Evolutionary conservation across 2,888 invertebrate genomes (phyloP), one percentile per base, ranked within the genome.

Genomic region (Tinea trinotella): DNA sequence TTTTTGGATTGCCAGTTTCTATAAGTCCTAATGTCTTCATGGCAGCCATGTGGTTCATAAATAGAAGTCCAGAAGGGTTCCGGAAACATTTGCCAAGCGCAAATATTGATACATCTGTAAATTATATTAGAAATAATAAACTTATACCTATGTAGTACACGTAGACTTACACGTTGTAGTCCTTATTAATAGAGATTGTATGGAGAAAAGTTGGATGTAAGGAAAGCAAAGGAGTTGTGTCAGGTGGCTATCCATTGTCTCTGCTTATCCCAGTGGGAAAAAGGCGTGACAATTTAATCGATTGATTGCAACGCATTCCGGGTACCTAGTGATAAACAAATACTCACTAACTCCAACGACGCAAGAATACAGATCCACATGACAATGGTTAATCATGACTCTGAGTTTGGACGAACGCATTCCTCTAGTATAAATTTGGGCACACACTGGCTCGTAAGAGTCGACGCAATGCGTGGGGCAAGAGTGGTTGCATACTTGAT

Each of bases 351-450:
- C 61, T 24, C 76, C 78, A 30, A 70, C 54, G 7, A 72, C 66
- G 59, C 83, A 84, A 1, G 83, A 84, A 36, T 68, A 70, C 62
- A 83, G 57, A 53, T 84, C 83, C n/a, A 82, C 69, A 57, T 84
- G 83, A 56, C 83, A 84, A 56, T 84, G 83, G 57, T 84, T 84
- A 52, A 84, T 64, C 76, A 83, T 80, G 0, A 73, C 62, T 20
- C 67, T 64, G 36, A 56, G 61, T 0, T 30, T 60, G 34, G 56
- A 68, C 0, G 49, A 44, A 3, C 52, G 24, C 63, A 60, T 65
- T 13, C 60, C 57, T 1, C 57, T 58, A 1, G 30, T 34, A 20
- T 30, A 52, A 12, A 55, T 55, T 17, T 55, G 30, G 6, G 79
- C 82, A 55, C 83, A 84, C 1, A 69, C 77, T 0, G 83, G 83